Evolutionary conservation across 2,888 invertebrate genomes (phyloP).

Genomic region (Metallyticus violacea): DNA sequence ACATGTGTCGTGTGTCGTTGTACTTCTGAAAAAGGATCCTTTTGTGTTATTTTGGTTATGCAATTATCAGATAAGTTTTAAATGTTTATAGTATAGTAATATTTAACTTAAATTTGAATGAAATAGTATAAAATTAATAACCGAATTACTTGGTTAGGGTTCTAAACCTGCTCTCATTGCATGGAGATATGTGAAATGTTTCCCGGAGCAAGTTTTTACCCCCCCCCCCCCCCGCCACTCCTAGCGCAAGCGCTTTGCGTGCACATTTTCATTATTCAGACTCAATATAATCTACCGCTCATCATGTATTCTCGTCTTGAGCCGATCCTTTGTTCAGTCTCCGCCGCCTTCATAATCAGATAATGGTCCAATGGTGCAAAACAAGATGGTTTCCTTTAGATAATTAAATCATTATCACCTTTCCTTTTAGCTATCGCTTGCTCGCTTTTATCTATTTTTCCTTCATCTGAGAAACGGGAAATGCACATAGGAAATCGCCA

Average conservation of each 20-base stretch:
- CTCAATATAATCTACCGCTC: background rate
- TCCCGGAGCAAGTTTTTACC: too few relatives aligned
- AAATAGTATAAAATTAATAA: too few relatives aligned
- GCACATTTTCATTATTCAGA: background rate
- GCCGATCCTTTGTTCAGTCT: background rate
- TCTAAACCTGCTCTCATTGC: too few relatives aligned
- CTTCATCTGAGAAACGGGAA: background rate
- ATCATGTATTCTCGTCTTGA: background rate
- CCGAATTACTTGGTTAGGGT: too few relatives aligned
- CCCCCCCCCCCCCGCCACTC: too few relatives aligned
- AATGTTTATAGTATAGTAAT: too few relatives aligned
- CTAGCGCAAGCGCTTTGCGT: background rate
- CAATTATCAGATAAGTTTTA: too few relatives aligned
- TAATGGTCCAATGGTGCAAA: background rate
- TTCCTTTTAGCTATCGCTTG: background rate
- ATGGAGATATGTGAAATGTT: too few relatives aligned
- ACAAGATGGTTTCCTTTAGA: background rate
- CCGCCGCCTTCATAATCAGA: background rate
- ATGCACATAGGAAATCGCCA: background rate
- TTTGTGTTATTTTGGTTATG: too few relatives aligned
- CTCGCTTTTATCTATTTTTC: background rate
- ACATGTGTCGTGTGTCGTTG: too few relatives aligned
- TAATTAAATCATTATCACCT: background rate
- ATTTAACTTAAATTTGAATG: too few relatives aligned
- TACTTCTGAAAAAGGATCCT: too few relatives aligned